Conservation (phyloP, 2,113 vertebrate genomes). For the Ctenomys sociabilis region DNA sequence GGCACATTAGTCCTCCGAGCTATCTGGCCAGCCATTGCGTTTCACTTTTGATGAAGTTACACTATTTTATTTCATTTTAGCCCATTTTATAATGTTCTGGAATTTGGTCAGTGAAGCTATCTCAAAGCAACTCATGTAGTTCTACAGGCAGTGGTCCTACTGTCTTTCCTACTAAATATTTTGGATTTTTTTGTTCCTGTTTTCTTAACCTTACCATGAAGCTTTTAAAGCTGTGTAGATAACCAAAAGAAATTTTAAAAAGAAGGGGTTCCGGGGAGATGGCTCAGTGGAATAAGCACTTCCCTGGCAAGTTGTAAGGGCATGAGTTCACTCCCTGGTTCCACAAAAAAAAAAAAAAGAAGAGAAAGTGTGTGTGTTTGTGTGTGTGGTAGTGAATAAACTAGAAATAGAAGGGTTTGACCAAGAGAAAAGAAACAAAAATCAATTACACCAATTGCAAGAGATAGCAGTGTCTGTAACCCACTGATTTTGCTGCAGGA, state of each 20-base stretch:
- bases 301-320: no score
- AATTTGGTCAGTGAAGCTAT: constrained; percentile 6
- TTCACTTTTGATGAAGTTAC: background rate
- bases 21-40: no score
- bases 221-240: background rate
- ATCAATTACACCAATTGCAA: background rate
- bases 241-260: background rate
- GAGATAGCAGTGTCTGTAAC: background rate
- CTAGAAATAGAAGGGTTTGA: background rate
- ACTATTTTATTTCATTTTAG: background rate
- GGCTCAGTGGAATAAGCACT: no score
- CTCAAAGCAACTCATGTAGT: background rate
- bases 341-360: no score
- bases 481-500: background rate
- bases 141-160: background rate
- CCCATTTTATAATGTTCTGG: background rate
- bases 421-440: constrained; percentile 1
- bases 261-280: no score
- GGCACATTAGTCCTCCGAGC: no score
- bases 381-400: background rate
- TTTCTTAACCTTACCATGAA: background rate
- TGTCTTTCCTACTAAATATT: constrained; percentile 23
- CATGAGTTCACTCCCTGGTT: no score
- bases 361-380: background rate
- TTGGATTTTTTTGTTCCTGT: background rate